These are phyloP conservation scores for Mesoclemmys tuberculata DNA, from an alignment of 2,113 vertebrate species.

Conservation along the genomic window DNA sequence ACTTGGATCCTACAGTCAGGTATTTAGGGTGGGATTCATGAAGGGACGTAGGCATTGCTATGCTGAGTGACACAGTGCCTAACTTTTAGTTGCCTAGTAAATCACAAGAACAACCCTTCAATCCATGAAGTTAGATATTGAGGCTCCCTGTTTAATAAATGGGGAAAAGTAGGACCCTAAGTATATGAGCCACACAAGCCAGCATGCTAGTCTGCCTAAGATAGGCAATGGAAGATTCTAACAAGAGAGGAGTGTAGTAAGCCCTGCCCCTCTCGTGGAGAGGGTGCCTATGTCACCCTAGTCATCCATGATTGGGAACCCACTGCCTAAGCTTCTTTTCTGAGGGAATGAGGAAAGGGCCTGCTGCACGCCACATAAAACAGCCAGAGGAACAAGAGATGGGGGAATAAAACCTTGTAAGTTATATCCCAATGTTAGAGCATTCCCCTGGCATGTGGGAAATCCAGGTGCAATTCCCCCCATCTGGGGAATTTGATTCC, in stretches of 20 bases:
- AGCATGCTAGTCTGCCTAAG: background rate
- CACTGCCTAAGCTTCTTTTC: background rate
- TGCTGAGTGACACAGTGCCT: background rate
- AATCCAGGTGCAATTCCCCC: too few species aligned
- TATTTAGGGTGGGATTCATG: background rate
- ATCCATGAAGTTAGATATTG: background rate
- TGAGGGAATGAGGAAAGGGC: background rate
- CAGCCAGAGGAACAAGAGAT: background rate
- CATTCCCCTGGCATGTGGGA: too few species aligned
- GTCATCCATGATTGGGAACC: background rate
- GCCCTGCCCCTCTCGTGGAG: background rate
- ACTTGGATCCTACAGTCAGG: background rate
- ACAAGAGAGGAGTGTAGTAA: background rate
- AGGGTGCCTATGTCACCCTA: background rate
- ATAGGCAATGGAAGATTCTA: background rate
- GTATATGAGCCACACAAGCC: background rate
- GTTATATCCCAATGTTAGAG: too few species aligned
- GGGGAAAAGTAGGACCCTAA: background rate
- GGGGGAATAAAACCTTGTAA: too few species aligned
- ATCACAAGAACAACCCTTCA: background rate
- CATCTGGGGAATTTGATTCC: too few species aligned
- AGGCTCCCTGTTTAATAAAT: background rate
- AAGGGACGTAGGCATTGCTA: background rate
- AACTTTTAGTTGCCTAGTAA: background rate
- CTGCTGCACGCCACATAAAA: background rate